Evolutionary conservation across 2,797 vertebrate species (phyloP).

Genomic region (Crax fasciolata): DNA sequence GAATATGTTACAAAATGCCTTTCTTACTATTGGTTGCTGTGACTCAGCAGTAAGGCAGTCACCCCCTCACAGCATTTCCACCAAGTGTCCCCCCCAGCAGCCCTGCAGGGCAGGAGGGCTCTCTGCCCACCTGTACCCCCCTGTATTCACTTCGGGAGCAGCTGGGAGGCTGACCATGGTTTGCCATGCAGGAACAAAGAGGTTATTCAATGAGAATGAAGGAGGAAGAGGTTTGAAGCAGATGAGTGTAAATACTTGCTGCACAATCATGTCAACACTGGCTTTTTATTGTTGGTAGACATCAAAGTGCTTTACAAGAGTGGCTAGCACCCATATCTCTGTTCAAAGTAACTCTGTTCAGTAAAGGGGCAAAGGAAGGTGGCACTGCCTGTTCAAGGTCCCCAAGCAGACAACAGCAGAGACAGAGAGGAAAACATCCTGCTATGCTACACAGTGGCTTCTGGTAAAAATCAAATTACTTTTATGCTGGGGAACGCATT

Average conservation of each 20-base stretch:
- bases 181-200: slow-evolving; percentile 50
- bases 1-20: background rate
- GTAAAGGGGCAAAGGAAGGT: background rate
- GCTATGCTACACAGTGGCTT: background rate
- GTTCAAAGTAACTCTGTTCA: background rate
- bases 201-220: slow-evolving; percentile 46
- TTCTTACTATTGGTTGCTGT: background rate
- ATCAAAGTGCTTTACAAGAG: slow-evolving; percentile 3
- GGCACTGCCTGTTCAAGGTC: slow-evolving; percentile 31
- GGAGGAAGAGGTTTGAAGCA: slow-evolving; percentile 51
- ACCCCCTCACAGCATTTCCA: background rate
- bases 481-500: background rate
- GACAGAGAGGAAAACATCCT: background rate
- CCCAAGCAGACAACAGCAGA: background rate
- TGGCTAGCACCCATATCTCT: background rate
- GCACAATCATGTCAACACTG: slow-evolving; percentile 45
- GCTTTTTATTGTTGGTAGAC: background rate
- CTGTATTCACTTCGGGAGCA: slow-evolving; percentile 18
- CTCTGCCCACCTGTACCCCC: background rate
- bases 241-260: slow-evolving; percentile 16
- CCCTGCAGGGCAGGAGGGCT: background rate
- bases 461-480: slow-evolving; percentile 30
- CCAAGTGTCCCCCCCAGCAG: background rate
- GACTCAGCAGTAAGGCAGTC: slow-evolving; percentile 33
- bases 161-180: slow-evolving; percentile 20